Base-by-base conservation (phyloP, 2,797 vertebrate genomes). In the Helostoma temminkii region DNA sequence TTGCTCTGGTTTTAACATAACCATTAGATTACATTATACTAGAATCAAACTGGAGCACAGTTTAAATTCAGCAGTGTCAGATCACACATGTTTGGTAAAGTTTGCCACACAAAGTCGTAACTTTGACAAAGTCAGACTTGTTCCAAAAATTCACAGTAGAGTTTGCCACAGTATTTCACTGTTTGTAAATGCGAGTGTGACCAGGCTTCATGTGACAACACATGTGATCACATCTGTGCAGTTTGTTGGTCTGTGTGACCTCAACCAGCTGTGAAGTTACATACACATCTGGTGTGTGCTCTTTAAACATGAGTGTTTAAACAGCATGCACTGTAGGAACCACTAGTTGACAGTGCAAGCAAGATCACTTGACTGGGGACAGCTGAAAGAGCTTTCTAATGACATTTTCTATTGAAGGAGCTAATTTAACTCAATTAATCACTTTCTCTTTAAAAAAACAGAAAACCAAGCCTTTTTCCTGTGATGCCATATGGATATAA, bases 401-500 rank as follows among this genome's bases (percentile, higher is more conserved):
- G 24, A 9, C 21, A 4, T 52, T 19, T 48, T 43, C 28, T 37
- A 0, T 67, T 45, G 46, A 45, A 15, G 46, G 21, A 42, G 22
- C 25, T 43, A 32, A 19, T 32, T 52, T 14, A 52, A 34, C 30
- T 53, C 30, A 14, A 18, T 36, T 0, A 5, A 2, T 25, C 16
- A n/a, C n/a, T n/a, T n/a, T n/a, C n/a, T n/a, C n/a, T n/a, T n/a
- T n/a, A n/a, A n/a, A 32, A 34, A 26, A 34, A 21, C 28, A 4
- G 46, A 8, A n/a, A 21, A 26, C 0, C 1, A 48, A 30, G 24
- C 8, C 42, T 71, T 76, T 45, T 18, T 50, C 61, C 73, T 84
- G 67, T 74, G 73, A 81, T 81, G 66, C 16, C 47, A 62, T 56
- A 54, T 19, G 34, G 2, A 34, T 39, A 1, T 18, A 34, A 10